A percentile compares a stretch with the other conserved stretches of the same genome.
Conservation (phyloP, 2,113 vertebrate species). For the Triplophysa tibetana region DNA sequence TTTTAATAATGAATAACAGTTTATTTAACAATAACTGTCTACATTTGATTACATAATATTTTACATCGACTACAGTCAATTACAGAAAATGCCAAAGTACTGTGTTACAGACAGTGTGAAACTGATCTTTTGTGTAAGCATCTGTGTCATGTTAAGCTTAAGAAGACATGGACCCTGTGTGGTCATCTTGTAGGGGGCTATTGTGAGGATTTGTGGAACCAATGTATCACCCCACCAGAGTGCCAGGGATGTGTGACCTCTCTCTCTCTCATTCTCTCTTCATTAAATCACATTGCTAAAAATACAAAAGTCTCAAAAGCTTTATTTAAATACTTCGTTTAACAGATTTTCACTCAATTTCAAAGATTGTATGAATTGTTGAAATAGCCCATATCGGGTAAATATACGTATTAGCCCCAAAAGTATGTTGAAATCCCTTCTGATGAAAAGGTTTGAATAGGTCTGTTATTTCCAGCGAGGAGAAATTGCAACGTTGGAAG, state of each 20-base stretch:
- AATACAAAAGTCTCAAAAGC: neutral
- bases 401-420: neutral
- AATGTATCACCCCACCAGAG: neutral
- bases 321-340: neutral
- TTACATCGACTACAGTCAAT: too few relatives aligned
- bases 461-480: neutral
- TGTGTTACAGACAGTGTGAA: slow-evolving; percentile 9
- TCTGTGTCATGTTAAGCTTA: slow-evolving; percentile 42
- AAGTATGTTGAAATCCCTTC: neutral
- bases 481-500: neutral
- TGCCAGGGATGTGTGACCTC: neutral
- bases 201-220: slow-evolving; percentile 17
- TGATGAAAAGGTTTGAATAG: neutral
- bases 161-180: slow-evolving; percentile 31
- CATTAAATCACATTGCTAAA: too few relatives aligned
- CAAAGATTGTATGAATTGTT: too few relatives aligned
- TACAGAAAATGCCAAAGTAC: too few relatives aligned
- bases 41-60: too few relatives aligned
- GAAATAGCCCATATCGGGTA: neutral
- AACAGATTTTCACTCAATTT: neutral
- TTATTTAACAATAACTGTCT: too few relatives aligned
- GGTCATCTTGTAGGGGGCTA: neutral
- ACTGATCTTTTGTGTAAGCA: slow-evolving; percentile 13
- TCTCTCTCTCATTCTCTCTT: too few relatives aligned
- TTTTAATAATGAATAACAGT: too few relatives aligned